A percentile compares a stretch with the other conserved stretches of the same genome.
These are phyloP conservation scores for Conus betulinus DNA, from an alignment of 1,140 invertebrate species.

Conservation along the genomic window DNA sequence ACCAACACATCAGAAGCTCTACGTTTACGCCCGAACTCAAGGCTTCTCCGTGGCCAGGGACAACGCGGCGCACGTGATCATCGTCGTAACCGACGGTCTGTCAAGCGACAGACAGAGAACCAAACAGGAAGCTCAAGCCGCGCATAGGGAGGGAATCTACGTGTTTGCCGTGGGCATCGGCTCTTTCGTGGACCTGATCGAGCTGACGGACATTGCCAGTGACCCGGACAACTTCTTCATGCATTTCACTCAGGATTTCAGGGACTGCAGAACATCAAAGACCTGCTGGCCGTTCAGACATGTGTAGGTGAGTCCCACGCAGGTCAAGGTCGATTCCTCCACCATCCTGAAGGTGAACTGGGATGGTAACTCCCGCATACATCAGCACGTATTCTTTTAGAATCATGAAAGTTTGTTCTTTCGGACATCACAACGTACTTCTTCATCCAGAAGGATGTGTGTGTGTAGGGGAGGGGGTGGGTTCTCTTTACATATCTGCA, in stretches of 20 bases:
- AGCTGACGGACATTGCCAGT: constrained; percentile 50
- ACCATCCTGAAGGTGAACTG: too few species aligned
- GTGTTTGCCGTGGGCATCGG: constrained; percentile 64
- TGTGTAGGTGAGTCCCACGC: constrained; percentile 40
- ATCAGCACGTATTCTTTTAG: too few species aligned
- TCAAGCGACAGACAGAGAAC: constrained; percentile 52
- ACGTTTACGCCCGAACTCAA: constrained; percentile 42
- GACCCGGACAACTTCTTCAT: constrained; percentile 49
- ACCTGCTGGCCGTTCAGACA: constrained; percentile 44
- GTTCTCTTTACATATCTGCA: too few species aligned
- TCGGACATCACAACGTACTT: too few species aligned
- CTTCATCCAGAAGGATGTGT: too few species aligned
- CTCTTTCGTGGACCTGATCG: constrained; percentile 25
- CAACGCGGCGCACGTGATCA: constrained; percentile 50
- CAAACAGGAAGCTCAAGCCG: constrained; percentile 42
- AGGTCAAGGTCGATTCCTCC: neutral
- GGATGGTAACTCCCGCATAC: too few species aligned
- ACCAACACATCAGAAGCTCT: constrained; percentile 55
- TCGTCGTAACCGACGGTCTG: constrained; percentile 64
- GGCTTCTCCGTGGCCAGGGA: constrained; percentile 43
- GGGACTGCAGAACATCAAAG: constrained; percentile 46
- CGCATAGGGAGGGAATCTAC: constrained; percentile 48
- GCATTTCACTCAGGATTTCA: constrained; percentile 43
- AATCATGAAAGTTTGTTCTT: too few species aligned
- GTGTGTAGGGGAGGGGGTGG: too few species aligned